A percentile compares a stretch with the other conserved stretches of the same genome.
phyloP scores from a whole-genome alignment of 2,888 invertebrate genomes.

The Scaptomyza reducta region DNA sequence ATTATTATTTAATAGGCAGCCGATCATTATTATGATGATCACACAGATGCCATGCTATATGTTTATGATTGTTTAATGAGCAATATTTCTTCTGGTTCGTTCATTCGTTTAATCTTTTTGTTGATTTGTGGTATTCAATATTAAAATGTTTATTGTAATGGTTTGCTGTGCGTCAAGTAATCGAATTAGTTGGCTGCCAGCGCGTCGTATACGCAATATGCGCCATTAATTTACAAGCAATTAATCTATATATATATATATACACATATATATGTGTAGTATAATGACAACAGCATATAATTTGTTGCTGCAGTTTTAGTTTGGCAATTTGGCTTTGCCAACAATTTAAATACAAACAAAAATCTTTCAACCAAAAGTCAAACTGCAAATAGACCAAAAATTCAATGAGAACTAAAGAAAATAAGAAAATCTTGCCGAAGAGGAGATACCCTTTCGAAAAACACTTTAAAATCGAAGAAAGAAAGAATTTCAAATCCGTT shows the following conservation, averaged over 20 bases:
- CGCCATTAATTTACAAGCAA: slow-evolving; percentile 72
- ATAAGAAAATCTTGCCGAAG: neutral
- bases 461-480: slow-evolving; percentile 1
- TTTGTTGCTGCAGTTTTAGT: slow-evolving; percentile 50
- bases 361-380: neutral
- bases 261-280: neutral
- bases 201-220: slow-evolving; percentile 69
- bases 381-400: neutral
- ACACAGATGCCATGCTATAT: neutral
- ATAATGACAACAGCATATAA: slow-evolving; percentile 41
- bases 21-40: slow-evolving; percentile 8
- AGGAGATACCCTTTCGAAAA: slow-evolving; percentile 1
- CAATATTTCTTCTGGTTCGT: slow-evolving; percentile 24
- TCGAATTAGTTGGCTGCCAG: slow-evolving; percentile 15
- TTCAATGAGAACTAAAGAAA: slow-evolving; percentile 2
- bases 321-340: slow-evolving; percentile 55
- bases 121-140: slow-evolving; percentile 31
- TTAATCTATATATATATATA: slow-evolving; percentile 51
- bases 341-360: slow-evolving; percentile 39
- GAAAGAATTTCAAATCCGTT: too few species aligned
- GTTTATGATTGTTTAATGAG: slow-evolving; percentile 58
- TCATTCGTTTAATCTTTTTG: slow-evolving; percentile 47
- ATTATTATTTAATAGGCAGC: slow-evolving; percentile 28
- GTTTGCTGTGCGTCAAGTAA: slow-evolving; percentile 35
- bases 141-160: neutral